Evolutionary conservation across 1,140 invertebrate species (phyloP).

Genomic region (Argopecten irradians): DNA sequence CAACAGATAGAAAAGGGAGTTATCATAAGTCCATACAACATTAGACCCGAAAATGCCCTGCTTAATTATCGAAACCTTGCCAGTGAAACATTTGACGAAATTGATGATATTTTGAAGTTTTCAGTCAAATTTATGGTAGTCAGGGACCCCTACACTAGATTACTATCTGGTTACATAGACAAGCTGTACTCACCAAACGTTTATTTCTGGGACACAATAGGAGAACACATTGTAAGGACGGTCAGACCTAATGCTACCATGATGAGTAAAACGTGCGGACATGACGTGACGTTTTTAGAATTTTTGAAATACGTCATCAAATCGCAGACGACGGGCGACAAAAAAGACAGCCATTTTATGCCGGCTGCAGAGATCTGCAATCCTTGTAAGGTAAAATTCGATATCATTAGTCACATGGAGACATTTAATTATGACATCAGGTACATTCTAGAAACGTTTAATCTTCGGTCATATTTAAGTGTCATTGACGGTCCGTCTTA

Average conservation of each 20-base stretch:
- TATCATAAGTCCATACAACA: constrained; percentile 35
- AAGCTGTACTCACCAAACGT: constrained; percentile 52
- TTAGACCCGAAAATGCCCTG: neutral
- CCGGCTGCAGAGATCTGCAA: constrained; percentile 37
- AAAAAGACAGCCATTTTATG: constrained; percentile 42
- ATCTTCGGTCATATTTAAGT: constrained; percentile 31
- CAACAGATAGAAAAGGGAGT: constrained; percentile 28
- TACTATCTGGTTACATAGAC: constrained; percentile 53
- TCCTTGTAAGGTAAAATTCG: constrained; percentile 43
- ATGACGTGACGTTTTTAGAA: constrained; percentile 47
- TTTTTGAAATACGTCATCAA: constrained; percentile 48
- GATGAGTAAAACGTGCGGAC: constrained; percentile 35
- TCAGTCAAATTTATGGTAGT: constrained; percentile 47
- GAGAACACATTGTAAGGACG: constrained; percentile 25
- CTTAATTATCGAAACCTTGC: neutral
- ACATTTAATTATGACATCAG: constrained; percentile 44
- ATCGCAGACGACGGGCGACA: constrained; percentile 12
- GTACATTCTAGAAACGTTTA: constrained; percentile 44
- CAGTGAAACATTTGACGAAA: neutral
- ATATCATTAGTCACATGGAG: constrained; percentile 51
- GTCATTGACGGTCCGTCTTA: constrained; percentile 30
- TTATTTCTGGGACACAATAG: constrained; percentile 42
- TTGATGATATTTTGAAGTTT: constrained; percentile 26
- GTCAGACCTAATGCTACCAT: constrained; percentile 32
- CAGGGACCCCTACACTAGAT: constrained; percentile 48